Conservation (phyloP, 2,888 invertebrate species). For the Griposia aprilina region DNA sequence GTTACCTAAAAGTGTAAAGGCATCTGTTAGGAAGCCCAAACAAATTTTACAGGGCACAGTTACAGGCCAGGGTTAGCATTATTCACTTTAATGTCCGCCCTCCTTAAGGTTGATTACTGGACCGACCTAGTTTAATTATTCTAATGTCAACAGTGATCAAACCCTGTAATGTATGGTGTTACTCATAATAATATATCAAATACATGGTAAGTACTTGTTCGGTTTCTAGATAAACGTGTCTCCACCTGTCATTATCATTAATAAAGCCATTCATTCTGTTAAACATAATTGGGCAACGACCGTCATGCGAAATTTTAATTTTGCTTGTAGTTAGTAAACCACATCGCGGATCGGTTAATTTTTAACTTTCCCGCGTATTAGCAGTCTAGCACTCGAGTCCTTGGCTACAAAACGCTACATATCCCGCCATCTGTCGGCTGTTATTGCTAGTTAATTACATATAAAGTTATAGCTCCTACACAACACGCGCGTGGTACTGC, state of each 20-base stretch:
- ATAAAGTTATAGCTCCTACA: neutral
- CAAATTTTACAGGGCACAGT: conserved; percentile 28
- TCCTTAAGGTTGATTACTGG: conserved; percentile 16
- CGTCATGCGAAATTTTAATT: neutral
- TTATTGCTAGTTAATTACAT: neutral
- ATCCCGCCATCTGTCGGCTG: conserved; percentile 14
- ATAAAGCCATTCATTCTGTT: neutral
- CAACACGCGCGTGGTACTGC: no score
- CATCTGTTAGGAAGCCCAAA: neutral
- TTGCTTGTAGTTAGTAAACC: neutral
- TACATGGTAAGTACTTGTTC: neutral
- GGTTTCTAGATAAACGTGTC: neutral
- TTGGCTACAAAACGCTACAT: neutral
- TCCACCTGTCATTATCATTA: neutral
- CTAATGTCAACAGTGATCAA: conserved; percentile 28
- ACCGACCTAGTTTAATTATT: conserved; percentile 38
- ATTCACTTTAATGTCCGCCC: conserved; percentile 21
- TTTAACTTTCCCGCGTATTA: neutral
- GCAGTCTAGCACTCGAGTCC: neutral
- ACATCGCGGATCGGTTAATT: neutral
- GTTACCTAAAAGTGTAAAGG: no score
- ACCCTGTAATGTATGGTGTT: neutral
- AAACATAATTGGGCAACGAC: no score
- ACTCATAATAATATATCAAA: neutral
- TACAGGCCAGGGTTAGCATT: conserved; percentile 13